Base-by-base conservation (phyloP, 2,888 invertebrate species). In the Limenitis camilla region DNA sequence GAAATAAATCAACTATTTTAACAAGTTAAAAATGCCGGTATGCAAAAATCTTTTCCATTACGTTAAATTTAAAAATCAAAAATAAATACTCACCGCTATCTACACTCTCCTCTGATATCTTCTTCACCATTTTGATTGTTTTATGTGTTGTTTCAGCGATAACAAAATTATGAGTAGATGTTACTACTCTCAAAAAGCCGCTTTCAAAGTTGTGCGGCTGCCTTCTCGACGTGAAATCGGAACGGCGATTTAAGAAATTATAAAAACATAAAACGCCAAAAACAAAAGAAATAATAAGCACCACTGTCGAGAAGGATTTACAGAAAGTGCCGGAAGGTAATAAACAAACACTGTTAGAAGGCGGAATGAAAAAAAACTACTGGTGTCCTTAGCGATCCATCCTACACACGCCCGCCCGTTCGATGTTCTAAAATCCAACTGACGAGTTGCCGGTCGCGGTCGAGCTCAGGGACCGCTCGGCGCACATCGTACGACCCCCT, bases 361-460 rank as follows among this genome's bases (percentile, higher is more conserved):
- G 80, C 88, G 88, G 84, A 85, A 83, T 89, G 78, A 85, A 90
- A 89, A 89, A 85, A 81, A 81, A 89, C 88, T 88, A 87, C 85
- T 89, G 88, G 80, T 90, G 86, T 81, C 73, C 67, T 78, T 86
- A 87, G 72, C 86, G 84, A 83, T 85, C 87, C 87, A 87, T 87
- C 70, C 85, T 83, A 81, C 69, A 84, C 86, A 86, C 86, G 85
- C 87, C 87, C 86, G 86, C 81, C 87, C 86, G 76, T 82, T 74
- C 72, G 87, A 86, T 87, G 87, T 87, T 87, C 84, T 85, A 70
- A 85, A 87, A 86, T 87, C 87, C 87, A 87, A 87, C 87, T 87
- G 81, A 66, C 53, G 75, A 76, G 69, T 70, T 59, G 59, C 61
- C 64, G 62, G 61, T 60, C 76, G 74, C 64, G 62, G 61, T 60